These are phyloP conservation scores for Pogonocichla stellata DNA, from an alignment of 2,113 vertebrate species.

Conservation along the genomic window DNA sequence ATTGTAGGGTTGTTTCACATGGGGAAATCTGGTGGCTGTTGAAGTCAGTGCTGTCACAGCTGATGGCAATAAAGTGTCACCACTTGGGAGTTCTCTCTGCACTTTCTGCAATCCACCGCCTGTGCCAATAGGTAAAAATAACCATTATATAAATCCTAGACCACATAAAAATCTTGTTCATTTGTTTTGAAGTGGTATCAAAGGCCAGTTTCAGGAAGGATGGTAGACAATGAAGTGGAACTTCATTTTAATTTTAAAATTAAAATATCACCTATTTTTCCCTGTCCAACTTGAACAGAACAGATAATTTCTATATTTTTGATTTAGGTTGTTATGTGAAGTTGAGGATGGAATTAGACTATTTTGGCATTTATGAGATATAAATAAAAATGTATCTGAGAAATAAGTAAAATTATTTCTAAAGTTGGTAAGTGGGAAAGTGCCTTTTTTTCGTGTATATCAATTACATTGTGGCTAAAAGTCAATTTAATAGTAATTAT, in stretches of 20 bases:
- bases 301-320: not conserved
- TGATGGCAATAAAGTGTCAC: not conserved
- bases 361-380: not conserved
- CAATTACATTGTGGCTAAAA: constrained; percentile 46
- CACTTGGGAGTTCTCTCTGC: accelerated
- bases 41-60: not conserved
- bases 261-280: not conserved
- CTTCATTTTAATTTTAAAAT: no score
- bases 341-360: not conserved
- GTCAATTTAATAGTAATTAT: constrained; percentile 59
- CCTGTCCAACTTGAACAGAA: not conserved
- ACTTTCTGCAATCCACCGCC: no score
- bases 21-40: not conserved
- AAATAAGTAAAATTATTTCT: constrained; percentile 39
- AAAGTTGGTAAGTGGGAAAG: constrained; percentile 39
- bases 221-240: not conserved
- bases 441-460: constrained; percentile 18
- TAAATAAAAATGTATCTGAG: not conserved
- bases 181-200: not conserved
- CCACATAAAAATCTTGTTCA: not conserved
- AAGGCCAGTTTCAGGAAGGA: not conserved
- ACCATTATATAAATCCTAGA: not conserved
- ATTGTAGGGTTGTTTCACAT: accelerated
- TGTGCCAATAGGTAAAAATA: not conserved
- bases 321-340: not conserved